Base-by-base conservation (phyloP, 35 echinoderm and acorn worm species). In the Chiridota heheva region DNA sequence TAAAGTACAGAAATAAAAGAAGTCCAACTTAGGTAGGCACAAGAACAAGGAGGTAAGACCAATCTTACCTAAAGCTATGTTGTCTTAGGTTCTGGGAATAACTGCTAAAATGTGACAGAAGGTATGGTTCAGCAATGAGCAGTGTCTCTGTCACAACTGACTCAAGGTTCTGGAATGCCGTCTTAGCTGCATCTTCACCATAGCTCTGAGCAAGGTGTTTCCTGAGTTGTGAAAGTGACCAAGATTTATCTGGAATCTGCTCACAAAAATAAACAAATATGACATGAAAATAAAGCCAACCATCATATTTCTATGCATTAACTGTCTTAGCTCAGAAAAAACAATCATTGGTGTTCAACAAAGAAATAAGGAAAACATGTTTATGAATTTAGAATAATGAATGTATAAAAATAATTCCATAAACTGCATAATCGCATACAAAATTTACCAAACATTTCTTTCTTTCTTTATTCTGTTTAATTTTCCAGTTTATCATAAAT, bases 201-300 rank as follows among this genome's bases (percentile, higher is more conserved):
- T 83, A 78, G 44, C 78, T 76, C 1, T 80, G 63, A 3, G 44
- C 51, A 31, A 97, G 55, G 17, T 73, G 81, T 33, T 97, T 70
- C 31, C 63, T 78, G 41, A 96, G 84, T 62, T 85, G 90, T 0
- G 84, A 81, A 10, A 97, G 71, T 37, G 45, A 80, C 77, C 90
- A 90, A 0, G 89, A 83, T 53, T 84, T 84, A 68, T 91, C 89
- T 48, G 88, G 88, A 60, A 97, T 83, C 94, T 97, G 46, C 44
- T n/a, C 22, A 36, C 24, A 46, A 22, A 2, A 12, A 20, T 47
- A 60, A 17, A 28, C 22, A 76, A 22, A 55, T 49, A 76, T 15
- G 10, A 20, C 53, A 8, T 24, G 47, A 76, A 45, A 76, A 8
- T 49, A 17, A 3, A 18, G 25, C 42, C 45, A 10, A 13, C 2